Conservation (phyloP, 2,797 vertebrate species). For the Enteromius paludinosus region DNA sequence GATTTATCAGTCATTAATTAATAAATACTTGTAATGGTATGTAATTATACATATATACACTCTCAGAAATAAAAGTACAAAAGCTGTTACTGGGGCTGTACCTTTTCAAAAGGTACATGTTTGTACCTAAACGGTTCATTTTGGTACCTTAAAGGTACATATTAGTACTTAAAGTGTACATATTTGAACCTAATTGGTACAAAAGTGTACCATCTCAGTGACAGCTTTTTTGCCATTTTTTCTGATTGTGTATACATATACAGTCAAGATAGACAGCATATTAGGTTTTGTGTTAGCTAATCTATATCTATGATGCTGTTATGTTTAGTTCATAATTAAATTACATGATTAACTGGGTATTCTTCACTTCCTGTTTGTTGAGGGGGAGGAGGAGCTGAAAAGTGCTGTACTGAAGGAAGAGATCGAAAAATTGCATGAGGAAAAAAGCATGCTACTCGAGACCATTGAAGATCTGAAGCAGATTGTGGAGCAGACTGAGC, state of each 20-base stretch:
- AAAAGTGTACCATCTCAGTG: too few relatives aligned
- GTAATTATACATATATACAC: too few relatives aligned
- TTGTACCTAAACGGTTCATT: too few relatives aligned
- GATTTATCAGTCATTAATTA: background rate
- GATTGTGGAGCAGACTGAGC: constrained; percentile 72
- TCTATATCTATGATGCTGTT: constrained; percentile 2
- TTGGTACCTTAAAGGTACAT: too few relatives aligned
- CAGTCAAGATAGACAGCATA: background rate
- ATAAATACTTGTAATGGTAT: background rate
- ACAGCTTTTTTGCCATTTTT: too few relatives aligned
- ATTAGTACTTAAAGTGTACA: too few relatives aligned
- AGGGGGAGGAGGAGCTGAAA: constrained; percentile 79
- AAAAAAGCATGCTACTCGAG: constrained; percentile 80
- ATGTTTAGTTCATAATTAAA: constrained; percentile 35
- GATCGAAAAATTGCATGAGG: constrained; percentile 78
- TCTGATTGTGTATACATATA: too few relatives aligned
- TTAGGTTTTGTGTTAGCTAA: background rate
- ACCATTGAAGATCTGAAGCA: constrained; percentile 80
- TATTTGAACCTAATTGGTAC: too few relatives aligned
- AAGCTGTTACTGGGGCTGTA: too few relatives aligned
- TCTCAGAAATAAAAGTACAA: too few relatives aligned
- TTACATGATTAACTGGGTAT: constrained; percentile 43
- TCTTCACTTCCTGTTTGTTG: constrained; percentile 41
- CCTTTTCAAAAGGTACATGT: too few relatives aligned
- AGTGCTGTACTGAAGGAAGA: constrained; percentile 71